phyloP scores from a whole-genome alignment of 2,113 vertebrate genomes.

The Parus major region DNA sequence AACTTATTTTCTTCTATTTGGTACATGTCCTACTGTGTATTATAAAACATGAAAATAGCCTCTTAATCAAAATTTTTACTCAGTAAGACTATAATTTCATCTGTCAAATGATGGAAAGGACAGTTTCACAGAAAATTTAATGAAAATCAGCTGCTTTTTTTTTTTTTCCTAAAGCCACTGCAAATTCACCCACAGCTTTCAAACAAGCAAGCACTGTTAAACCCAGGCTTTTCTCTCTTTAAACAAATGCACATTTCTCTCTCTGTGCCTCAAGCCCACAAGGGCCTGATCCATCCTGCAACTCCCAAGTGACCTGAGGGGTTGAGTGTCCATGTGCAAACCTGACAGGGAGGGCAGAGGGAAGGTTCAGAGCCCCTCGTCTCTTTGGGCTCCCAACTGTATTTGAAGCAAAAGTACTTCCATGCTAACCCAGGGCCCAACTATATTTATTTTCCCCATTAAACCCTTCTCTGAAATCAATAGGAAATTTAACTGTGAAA shows the following conservation, averaged over 20 bases:
- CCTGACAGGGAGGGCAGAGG: neutral
- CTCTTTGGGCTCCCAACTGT: neutral
- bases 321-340: neutral
- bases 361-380: neutral
- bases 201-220: neutral
- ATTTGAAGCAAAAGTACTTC: neutral
- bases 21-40: neutral
- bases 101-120: neutral
- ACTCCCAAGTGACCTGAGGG: neutral
- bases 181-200: neutral
- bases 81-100: neutral
- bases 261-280: neutral
- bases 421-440: neutral
- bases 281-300: neutral
- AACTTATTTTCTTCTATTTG: slow-evolving; percentile 6
- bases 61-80: neutral
- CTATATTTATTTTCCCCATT: neutral
- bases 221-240: neutral
- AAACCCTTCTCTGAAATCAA: neutral
- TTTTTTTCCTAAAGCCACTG: neutral
- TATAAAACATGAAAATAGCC: neutral
- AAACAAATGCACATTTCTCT: neutral
- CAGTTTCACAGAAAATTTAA: neutral
- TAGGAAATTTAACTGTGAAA: neutral
- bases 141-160: neutral